Evolutionary conservation across 2,888 invertebrate genomes (phyloP).

Genomic region (Anodontia alba): DNA sequence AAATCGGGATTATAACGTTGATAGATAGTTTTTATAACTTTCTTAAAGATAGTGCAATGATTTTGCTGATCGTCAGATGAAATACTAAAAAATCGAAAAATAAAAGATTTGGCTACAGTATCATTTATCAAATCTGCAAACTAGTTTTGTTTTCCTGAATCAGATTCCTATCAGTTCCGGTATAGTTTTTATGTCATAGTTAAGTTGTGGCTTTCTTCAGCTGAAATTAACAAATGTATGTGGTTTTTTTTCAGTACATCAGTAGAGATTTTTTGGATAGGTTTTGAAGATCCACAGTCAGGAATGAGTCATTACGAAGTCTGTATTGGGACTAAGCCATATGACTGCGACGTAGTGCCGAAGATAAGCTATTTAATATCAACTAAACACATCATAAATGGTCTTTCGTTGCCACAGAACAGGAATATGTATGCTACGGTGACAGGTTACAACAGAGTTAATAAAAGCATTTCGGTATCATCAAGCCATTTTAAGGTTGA

Average conservation of each 20-base stretch:
- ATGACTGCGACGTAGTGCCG: slow-evolving; percentile 41
- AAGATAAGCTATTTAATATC: slow-evolving; percentile 25
- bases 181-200: too few relatives aligned
- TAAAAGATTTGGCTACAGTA: too few relatives aligned
- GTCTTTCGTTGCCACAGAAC: slow-evolving; percentile 26
- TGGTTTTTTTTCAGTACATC: slow-evolving; percentile 21
- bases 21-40: too few relatives aligned
- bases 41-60: too few relatives aligned
- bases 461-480: slow-evolving; percentile 12
- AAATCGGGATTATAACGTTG: too few relatives aligned
- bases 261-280: slow-evolving; percentile 29
- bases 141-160: too few relatives aligned
- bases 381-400: slow-evolving; percentile 26
- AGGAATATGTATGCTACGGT: slow-evolving; percentile 35
- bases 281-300: slow-evolving; percentile 49
- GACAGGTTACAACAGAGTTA: slow-evolving; percentile 40
- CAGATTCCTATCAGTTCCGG: too few relatives aligned
- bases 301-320: slow-evolving; percentile 40
- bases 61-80: too few relatives aligned
- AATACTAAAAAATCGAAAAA: too few relatives aligned
- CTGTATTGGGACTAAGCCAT: slow-evolving; percentile 24
- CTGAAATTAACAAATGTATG: too few relatives aligned
- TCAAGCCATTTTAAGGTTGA: slow-evolving; percentile 48
- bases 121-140: too few relatives aligned
- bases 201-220: too few relatives aligned